Base-by-base conservation (phyloP, 2,888 invertebrate species). In the Lasioglossum morio region DNA sequence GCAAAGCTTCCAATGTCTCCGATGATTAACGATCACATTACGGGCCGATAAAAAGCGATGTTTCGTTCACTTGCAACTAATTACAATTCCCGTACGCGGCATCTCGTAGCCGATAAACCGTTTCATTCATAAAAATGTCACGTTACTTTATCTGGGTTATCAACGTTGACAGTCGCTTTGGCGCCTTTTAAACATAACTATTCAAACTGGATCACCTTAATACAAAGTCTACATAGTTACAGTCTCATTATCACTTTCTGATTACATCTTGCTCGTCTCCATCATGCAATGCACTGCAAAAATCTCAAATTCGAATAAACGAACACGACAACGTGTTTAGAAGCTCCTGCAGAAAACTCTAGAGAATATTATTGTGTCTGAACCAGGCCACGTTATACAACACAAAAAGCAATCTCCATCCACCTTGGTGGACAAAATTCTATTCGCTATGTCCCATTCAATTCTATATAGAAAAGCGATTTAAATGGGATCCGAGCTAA, bases 151-250 rank as follows among this genome's bases (percentile, higher is more conserved):
- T 74, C 40, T 46, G 70, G 5, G 57, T 86, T 86, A 78, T 84
- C 81, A 81, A 57, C 27, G 48, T 53, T 73, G 40, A 46, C 63
- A 37, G 43, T 48, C 70, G 53, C 60, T 79, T 66, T 23, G 14
- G 23, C 30, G 77, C 63, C 37, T 60, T 63, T 79, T 86, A 81
- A 81, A 84, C 80, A 80, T 85, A 84, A 57, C 77, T 78, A 81
- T 72, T 27, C 73, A 72, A 86, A 66, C 72, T 84, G 72, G 84
- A 81, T 86, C 84, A 72, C 57, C 16, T 37, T 37, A 40, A 34
- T 7, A 2, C 70, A 78, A 75, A 84, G 70, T 48, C 66, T 72
- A 72, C 66, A 72, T 85, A 57, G 19, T 76, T 48, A 27, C n/a
- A 60, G 46, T 73, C 63, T 40, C 76, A 66, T 48, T 69, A 53